Evolutionary conservation across 2,113 vertebrate genomes (phyloP), one percentile per base, ranked within the genome.

Genomic region (Progne subis): DNA sequence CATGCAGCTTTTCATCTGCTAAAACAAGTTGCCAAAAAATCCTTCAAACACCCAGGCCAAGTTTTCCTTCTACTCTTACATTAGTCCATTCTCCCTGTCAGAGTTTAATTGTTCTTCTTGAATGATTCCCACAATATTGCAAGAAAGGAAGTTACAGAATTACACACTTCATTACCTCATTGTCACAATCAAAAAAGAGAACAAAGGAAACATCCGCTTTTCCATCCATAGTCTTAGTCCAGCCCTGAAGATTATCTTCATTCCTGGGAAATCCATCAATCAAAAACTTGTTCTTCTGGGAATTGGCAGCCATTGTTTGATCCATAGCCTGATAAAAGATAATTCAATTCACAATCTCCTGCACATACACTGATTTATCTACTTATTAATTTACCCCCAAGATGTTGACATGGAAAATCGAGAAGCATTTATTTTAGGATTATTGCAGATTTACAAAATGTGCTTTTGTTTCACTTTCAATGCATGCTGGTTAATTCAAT

Each of bases 251-350:
- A 97, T 99, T 99, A 97, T 99, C 99, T 97, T 99, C 97, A 88
- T 99, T 99, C 82, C 99, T 99, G 50, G 99, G 99, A 96, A 99
- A 99, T 57, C 99, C 99, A 84, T 99, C 99, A 90, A 99, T 99
- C 87, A 99, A 99, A 97, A 99, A 99, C 82, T 98, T 98, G 96
- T 98, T 99, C 97, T 98, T 99, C 85, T 98, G 98, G 60, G 97
- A 96, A 85, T 98, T 98, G 87, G 86, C 90, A 56, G 97, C 97
- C 98, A 98, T 98, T 86, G 97, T 98, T 93, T 97, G 88, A 96
- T 98, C 95, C 98, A 99, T 99, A 61, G 99, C 99, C 95, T 99
- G 97, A 85, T 98, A 97, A 77, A 92, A 96, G 56, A 78, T 17
- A 91, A 94, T 77, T 88, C 64, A 77, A 37, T 77, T 92, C 46